Evolutionary conservation across 2,113 vertebrate genomes (phyloP).

Genomic region (Myiopsitta monachus): DNA sequence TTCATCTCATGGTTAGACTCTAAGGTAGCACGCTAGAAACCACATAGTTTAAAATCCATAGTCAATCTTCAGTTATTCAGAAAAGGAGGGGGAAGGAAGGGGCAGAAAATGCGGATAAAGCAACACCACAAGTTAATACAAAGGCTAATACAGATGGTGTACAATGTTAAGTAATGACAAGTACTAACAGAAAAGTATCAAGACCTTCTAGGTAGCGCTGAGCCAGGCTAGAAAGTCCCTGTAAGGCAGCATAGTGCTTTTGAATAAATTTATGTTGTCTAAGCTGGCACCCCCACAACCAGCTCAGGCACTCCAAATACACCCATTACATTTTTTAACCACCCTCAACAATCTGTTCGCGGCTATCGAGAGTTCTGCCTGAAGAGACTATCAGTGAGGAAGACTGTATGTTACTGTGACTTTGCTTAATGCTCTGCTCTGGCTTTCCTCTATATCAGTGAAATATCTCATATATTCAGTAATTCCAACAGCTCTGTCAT

Average conservation of each 20-base stretch:
- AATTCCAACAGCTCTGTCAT: neutral
- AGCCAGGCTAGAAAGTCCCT: neutral
- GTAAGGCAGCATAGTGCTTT: neutral
- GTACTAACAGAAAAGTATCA: neutral
- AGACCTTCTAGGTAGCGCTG: neutral
- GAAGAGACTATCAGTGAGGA: neutral
- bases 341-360: neutral
- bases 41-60: neutral
- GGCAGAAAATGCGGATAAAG: neutral
- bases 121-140: neutral
- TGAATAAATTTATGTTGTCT: neutral
- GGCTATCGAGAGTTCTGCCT: neutral
- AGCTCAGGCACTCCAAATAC: neutral
- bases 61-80: neutral
- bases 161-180: neutral
- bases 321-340: rapidly evolving
- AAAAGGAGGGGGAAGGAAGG: neutral
- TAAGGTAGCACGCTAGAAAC: neutral
- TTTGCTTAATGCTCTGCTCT: neutral
- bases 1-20: neutral
- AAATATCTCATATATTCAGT: neutral
- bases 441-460: neutral
- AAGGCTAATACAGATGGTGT: neutral
- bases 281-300: neutral
- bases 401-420: neutral